A percentile compares a stretch with the other conserved stretches of the same genome.
Evolutionary conservation across 2,113 vertebrate species (phyloP).

Genomic region (Stomatorhinus ivindoensis): DNA sequence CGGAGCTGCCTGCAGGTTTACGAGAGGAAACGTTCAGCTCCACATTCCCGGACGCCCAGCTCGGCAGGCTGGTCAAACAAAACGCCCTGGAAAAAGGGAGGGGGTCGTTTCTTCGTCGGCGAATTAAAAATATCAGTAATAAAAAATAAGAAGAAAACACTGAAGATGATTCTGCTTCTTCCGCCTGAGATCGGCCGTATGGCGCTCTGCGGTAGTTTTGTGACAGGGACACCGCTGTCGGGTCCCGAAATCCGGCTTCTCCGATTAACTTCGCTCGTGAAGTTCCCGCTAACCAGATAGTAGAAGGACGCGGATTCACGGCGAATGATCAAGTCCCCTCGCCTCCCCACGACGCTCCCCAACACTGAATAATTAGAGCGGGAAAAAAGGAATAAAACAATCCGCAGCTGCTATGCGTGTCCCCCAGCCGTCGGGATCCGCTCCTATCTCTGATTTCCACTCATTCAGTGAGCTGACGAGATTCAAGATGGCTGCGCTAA

Average conservation of each 20-base stretch:
- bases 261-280: conserved; percentile 16
- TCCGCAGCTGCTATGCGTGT: not conserved
- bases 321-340: not conserved
- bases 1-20: not conserved
- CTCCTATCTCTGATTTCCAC: conserved; percentile 39
- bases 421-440: not conserved
- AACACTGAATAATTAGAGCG: not conserved
- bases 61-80: not conserved
- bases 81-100: not conserved
- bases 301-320: not conserved
- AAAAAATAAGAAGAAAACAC: not conserved
- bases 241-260: conserved; percentile 11
- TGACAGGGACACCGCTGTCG: not conserved
- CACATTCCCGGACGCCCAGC: not conserved
- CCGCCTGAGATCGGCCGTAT: not conserved
- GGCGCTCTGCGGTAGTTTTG: not conserved
- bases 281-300: not conserved
- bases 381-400: not conserved
- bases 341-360: not conserved
- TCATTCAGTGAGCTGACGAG: conserved; percentile 55
- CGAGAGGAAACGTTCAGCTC: not conserved
- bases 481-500: conserved; percentile 79
- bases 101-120: not conserved
- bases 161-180: not conserved
- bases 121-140: not conserved